Evolutionary conservation across 92 coral and sea anemone genomes (phyloP).

Genomic region (Virgularia gustaviana): DNA sequence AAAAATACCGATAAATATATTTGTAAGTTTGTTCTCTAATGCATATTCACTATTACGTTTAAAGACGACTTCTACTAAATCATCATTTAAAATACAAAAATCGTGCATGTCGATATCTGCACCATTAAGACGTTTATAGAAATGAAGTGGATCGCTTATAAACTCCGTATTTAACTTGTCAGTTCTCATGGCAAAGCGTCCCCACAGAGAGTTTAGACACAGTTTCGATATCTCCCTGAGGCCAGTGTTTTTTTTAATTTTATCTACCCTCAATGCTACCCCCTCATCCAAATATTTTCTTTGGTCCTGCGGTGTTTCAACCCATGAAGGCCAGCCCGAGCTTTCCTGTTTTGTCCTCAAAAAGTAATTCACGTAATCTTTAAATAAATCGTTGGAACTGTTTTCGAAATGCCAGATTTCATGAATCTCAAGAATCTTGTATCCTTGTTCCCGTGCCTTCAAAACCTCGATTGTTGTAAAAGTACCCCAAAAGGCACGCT

Average conservation of each 20-base stretch:
- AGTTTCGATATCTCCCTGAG: constrained; percentile 3
- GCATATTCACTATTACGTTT: constrained; percentile 45
- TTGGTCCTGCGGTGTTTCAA: constrained; percentile 22
- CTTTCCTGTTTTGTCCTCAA: constrained; percentile 46
- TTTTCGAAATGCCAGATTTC: constrained; percentile 25
- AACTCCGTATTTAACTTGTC: constrained; percentile 38
- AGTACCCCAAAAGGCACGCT: constrained; percentile 13
- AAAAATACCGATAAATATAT: constrained; percentile 51
- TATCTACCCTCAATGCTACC: not conserved
- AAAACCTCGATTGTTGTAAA: constrained; percentile 1
- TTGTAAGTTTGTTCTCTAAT: constrained; percentile 35
- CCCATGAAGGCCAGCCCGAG: constrained; percentile 31
- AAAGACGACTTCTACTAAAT: constrained; percentile 47
- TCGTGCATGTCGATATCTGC: constrained; percentile 41
- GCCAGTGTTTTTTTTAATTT: not conserved
- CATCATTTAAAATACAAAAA: constrained; percentile 41
- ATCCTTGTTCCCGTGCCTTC: not conserved
- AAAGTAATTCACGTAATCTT: constrained; percentile 42
- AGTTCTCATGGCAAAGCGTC: constrained; percentile 35
- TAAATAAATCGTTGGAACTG: constrained; percentile 14
- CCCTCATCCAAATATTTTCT: constrained; percentile 7
- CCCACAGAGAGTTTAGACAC: constrained; percentile 43
- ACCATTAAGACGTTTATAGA: constrained; percentile 38
- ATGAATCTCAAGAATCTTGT: not conserved
- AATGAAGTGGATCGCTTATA: constrained; percentile 17